Conservation (phyloP, 2,797 vertebrate genomes). For the Brachyrhaphis roseni region DNA sequence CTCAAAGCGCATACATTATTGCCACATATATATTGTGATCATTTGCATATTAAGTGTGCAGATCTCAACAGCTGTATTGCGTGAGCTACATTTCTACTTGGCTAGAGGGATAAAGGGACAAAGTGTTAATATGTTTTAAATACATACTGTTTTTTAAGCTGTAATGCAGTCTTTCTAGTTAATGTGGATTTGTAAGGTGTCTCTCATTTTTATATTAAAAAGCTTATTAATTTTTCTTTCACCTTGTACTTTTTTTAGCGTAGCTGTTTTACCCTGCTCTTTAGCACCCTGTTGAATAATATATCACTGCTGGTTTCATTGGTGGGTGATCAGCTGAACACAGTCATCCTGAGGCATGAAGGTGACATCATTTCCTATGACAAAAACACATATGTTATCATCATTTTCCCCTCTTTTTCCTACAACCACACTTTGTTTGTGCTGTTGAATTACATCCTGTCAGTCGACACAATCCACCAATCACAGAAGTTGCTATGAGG, state of each 20-base stretch:
- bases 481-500: constrained; percentile 32
- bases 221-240: constrained; percentile 29
- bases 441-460: constrained; percentile 9
- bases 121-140: constrained; percentile 64
- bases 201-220: constrained; percentile 28
- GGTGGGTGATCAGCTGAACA: constrained; percentile 63
- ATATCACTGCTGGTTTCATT: constrained; percentile 78
- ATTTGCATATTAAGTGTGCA: constrained; percentile 79
- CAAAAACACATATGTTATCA: constrained; percentile 27
- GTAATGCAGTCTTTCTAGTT: constrained; percentile 46
- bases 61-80: constrained; percentile 76
- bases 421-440: not conserved
- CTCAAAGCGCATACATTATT: constrained; percentile 80
- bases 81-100: constrained; percentile 75
- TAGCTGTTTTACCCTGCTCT: constrained; percentile 60
- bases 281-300: constrained; percentile 75
- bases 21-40: constrained; percentile 81
- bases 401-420: not conserved
- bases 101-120: constrained; percentile 74
- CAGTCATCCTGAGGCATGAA: constrained; percentile 77
- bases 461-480: constrained; percentile 21
- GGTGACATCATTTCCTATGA: constrained; percentile 68
- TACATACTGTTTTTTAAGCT: constrained; percentile 53
- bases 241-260: constrained; percentile 18
- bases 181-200: constrained; percentile 52